These are phyloP conservation scores for Enteromius fasciolatus DNA, from an alignment of 2,797 vertebrate genomes.

Conservation along the genomic window DNA sequence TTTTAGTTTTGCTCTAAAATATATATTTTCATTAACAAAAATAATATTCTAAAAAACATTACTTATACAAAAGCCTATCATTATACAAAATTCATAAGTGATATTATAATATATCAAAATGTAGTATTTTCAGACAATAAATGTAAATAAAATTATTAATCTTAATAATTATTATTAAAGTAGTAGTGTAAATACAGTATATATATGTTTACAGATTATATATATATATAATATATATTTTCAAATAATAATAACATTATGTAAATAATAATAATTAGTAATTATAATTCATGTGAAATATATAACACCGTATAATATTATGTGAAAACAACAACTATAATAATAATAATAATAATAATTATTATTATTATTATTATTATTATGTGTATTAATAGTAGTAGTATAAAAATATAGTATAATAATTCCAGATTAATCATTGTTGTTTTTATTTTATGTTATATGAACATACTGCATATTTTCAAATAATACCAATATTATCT, in stretches of 20 bases:
- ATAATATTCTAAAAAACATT: neutral
- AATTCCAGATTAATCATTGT: neutral
- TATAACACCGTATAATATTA: neutral
- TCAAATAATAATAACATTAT: neutral
- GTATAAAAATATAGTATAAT: neutral
- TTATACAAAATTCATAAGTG: neutral
- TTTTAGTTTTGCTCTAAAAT: neutral
- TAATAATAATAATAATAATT: neutral
- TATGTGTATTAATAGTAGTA: neutral
- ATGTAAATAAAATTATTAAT: neutral
- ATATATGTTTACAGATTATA: neutral
- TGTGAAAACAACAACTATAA: neutral
- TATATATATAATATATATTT: too few relatives aligned
- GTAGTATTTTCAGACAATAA: neutral
- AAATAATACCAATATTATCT: neutral
- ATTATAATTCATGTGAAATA: too few relatives aligned
- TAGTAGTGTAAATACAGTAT: neutral
- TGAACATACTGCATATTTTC: neutral
- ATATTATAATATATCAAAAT: neutral
- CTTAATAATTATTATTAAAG: neutral
- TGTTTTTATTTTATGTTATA: neutral
- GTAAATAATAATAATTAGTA: neutral
- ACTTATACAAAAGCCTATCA: neutral
- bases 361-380: neutral
- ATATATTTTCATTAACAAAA: neutral